Evolutionary conservation across 2,888 invertebrate species (phyloP), one percentile per base, ranked within the genome.

Genomic region (Rhimphoctona megacephalus): DNA sequence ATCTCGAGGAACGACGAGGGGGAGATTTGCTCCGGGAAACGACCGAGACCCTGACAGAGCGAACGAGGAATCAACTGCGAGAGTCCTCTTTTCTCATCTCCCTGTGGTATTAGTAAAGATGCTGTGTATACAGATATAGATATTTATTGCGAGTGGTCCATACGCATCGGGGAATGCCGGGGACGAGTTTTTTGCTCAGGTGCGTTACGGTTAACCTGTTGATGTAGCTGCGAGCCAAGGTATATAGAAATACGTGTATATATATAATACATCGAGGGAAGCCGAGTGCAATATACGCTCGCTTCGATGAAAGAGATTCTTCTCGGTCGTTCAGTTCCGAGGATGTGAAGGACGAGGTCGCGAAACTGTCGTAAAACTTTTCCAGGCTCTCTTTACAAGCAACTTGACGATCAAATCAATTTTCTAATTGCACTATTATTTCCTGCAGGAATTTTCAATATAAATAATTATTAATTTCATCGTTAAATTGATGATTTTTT

Each of bases 291-390:
- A 82, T 82, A 82, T 78, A 82, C 78, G 61, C 70, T 70, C 61
- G 76, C 78, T 74, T 69, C 78, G 82, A 85, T 85, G 84, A 78
- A 86, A 85, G 86, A 83, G 78, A 84, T 84, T 83, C 83, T 80
- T 81, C 84, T 66, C 67, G 78, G 87, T 83, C 90, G 87, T 89
- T 91, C 88, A 89, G 90, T 91, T 90, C 90, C 89, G 91, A 89
- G 82, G 86, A 87, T 52, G 85, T 66, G 85, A 86, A 87, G 86
- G 87, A 83, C 81, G 89, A 86, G 87, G 81, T 76, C 80, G 80
- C 72, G 7, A 73, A 73, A 36, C 61, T 22, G 30, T 14, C 43
- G 43, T 79, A 8, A 22, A 46, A 61, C 19, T 49, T 52, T 72
- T 70, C 49, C 64, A 52, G 30, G 11, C 57, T 33, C 8, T 70